phyloP scores from a whole-genome alignment of 2,113 vertebrate species.

The Hippocampus barbouri region DNA sequence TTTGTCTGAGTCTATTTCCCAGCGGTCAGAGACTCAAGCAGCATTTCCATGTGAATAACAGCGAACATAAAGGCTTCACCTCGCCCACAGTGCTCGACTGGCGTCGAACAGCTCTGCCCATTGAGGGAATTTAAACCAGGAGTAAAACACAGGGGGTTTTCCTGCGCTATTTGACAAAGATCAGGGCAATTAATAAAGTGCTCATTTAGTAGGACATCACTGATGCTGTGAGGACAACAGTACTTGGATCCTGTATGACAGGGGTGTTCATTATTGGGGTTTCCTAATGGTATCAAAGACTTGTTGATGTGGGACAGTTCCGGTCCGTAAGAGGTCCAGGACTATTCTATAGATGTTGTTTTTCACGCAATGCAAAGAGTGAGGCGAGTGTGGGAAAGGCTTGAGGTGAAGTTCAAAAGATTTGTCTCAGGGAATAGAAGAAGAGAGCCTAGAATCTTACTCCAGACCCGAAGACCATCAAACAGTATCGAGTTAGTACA shows the following conservation, averaged over 20 bases:
- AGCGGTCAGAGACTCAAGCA: constrained; percentile 40
- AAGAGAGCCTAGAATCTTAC: too few relatives aligned
- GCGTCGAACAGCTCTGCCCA: not conserved
- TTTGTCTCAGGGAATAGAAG: not conserved
- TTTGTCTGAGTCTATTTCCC: constrained; percentile 52
- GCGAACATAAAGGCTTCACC: constrained; percentile 40
- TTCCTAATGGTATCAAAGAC: constrained; percentile 4
- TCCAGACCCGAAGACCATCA: too few relatives aligned
- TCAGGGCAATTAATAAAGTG: constrained; percentile 52
- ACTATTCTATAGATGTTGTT: not conserved
- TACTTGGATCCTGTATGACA: constrained; percentile 15
- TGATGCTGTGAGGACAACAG: constrained; percentile 23
- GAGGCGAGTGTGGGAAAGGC: not conserved
- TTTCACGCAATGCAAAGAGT: not conserved
- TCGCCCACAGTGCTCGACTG: constrained; percentile 22
- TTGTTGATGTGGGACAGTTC: constrained; percentile 7
- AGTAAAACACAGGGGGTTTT: constrained; percentile 39
- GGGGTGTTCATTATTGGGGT: constrained; percentile 16
- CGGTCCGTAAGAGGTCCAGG: constrained; percentile 1
- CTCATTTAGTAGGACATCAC: constrained; percentile 37
- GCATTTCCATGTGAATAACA: constrained; percentile 71
- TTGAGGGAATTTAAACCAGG: constrained; percentile 43
- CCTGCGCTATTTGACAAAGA: constrained; percentile 31
- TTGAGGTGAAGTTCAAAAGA: not conserved
- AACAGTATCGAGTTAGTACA: too few relatives aligned